phyloP scores from a whole-genome alignment of 1,140 invertebrate species.

The Pseudomyrmex sp. region DNA sequence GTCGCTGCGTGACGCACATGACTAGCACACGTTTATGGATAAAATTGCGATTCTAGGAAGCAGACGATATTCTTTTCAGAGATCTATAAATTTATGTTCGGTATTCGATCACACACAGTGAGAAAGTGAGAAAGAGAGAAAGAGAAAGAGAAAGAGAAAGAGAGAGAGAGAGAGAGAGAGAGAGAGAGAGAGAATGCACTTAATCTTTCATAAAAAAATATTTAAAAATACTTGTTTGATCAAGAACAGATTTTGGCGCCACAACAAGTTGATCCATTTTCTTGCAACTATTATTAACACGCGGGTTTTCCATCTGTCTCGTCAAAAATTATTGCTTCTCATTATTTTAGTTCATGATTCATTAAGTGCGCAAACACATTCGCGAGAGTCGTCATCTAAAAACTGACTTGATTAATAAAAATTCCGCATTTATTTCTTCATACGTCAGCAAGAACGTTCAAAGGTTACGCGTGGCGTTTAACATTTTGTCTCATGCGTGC shows the following conservation, averaged over 20 bases:
- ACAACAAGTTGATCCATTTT: not conserved
- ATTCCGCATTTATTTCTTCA: not conserved
- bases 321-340: slow-evolving; percentile 11
- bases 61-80: not conserved
- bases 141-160: no score
- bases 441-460: not conserved
- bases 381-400: slow-evolving; percentile 44
- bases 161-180: no score
- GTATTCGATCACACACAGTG: not conserved
- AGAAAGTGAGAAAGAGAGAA: no score
- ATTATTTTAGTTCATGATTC: slow-evolving; percentile 32
- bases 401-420: slow-evolving; percentile 35
- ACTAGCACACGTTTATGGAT: not conserved
- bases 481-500: not conserved
- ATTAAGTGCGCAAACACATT: slow-evolving; percentile 29
- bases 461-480: slow-evolving; percentile 41
- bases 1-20: not conserved
- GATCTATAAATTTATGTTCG: not conserved
- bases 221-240: not conserved
- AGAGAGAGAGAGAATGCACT: no score
- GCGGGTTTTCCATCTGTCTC: not conserved
- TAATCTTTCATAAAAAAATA: slow-evolving; percentile 1
- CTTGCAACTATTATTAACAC: not conserved
- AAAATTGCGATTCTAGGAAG: not conserved
- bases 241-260: not conserved